phyloP scores from a whole-genome alignment of 2,113 vertebrate species.

The Eptesicus fuscus region DNA sequence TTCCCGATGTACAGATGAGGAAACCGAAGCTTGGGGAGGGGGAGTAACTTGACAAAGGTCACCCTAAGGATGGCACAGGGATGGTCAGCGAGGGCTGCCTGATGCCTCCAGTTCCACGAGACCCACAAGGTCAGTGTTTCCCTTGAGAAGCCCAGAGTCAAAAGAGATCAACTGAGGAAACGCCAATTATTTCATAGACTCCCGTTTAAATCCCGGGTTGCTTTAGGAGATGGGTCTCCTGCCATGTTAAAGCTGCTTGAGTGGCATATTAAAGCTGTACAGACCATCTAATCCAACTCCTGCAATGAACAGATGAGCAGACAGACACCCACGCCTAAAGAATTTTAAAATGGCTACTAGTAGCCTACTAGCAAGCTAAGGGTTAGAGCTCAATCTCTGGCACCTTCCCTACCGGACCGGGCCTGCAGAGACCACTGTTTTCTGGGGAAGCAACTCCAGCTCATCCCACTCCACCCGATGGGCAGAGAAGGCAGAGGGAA shows the following conservation, averaged over 20 bases:
- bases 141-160: not conserved
- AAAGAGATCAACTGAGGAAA: not conserved
- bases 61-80: not conserved
- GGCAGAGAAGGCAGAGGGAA: not conserved
- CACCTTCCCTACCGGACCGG: not conserved
- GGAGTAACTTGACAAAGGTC: not conserved
- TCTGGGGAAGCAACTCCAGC: not conserved
- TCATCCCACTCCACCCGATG: not conserved
- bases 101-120: not conserved
- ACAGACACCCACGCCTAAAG: slow-evolving; percentile 33
- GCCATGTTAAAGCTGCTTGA: not conserved
- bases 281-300: slow-evolving; percentile 25
- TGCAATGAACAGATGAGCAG: slow-evolving; percentile 15
- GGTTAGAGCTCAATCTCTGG: not conserved
- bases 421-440: not conserved
- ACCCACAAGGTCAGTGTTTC: slow-evolving; percentile 48
- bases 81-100: not conserved
- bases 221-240: not conserved
- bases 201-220: not conserved
- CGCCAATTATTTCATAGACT: not conserved
- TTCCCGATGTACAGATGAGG: not conserved
- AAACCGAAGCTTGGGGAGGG: not conserved
- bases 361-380: slow-evolving; percentile 17
- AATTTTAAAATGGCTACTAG: slow-evolving; percentile 58
- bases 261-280: not conserved